These are phyloP conservation scores for Clunio marinus DNA, from an alignment of 2,888 invertebrate species.

Conservation along the genomic window DNA sequence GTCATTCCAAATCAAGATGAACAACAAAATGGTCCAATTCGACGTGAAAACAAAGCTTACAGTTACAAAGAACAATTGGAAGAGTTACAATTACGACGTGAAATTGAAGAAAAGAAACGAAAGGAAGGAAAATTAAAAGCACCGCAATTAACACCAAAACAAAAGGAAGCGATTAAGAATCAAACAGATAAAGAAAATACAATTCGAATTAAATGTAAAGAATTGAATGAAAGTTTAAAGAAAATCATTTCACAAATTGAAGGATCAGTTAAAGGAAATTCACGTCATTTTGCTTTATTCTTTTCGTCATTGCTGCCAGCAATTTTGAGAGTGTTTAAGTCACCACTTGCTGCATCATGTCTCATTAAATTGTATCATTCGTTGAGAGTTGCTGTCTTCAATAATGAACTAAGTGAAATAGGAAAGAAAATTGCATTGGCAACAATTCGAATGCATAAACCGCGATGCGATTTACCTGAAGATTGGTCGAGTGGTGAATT, in stretches of 20 bases:
- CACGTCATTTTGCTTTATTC: conserved; percentile 46
- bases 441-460: conserved; percentile 69
- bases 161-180: conserved; percentile 82
- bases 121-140: conserved; percentile 73
- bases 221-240: conserved; percentile 52
- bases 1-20: conserved; percentile 58
- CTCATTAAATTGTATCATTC: conserved; percentile 59
- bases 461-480: conserved; percentile 72
- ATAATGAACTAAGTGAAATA: conserved; percentile 51
- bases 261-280: conserved; percentile 47
- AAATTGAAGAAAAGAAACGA: conserved; percentile 82
- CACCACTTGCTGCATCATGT: conserved; percentile 72
- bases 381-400: conserved; percentile 58
- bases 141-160: conserved; percentile 75
- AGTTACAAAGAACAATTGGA: conserved; percentile 96
- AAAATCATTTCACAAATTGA: conserved; percentile 47
- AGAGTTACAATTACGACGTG: conserved; percentile 85
- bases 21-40: conserved; percentile 59
- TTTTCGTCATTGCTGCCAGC: conserved; percentile 46
- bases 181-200: conserved; percentile 81
- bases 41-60: conserved; percentile 93
- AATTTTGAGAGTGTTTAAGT: conserved; percentile 56
- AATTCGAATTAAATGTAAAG: conserved; percentile 65
- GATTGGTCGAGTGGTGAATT: conserved; percentile 73
- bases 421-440: conserved; percentile 64